A percentile compares a stretch with the other conserved stretches of the same genome.
phyloP scores from a whole-genome alignment of 2,888 invertebrate species.

The Diplazon laetatorius region DNA sequence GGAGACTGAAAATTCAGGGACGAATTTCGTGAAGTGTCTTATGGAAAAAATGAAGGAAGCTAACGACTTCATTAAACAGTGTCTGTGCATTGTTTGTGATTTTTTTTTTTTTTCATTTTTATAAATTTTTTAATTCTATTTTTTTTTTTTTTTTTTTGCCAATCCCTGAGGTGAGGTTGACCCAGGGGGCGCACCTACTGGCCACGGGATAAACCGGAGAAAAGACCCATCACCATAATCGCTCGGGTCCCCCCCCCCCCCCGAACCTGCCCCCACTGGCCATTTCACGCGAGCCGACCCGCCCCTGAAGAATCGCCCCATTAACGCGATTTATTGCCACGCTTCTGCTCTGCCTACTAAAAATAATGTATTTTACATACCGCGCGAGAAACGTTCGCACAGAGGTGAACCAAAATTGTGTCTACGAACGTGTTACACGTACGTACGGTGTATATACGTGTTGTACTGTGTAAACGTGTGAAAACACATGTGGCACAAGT shows the following conservation, averaged over 20 bases:
- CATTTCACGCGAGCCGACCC: constrained; percentile 58
- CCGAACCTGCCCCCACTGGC: constrained; percentile 20
- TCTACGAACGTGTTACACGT: too few relatives aligned
- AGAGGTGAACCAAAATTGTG: too few relatives aligned
- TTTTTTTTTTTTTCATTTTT: not conserved
- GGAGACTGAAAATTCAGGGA: not conserved
- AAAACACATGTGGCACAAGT: too few relatives aligned
- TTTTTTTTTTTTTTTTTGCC: not conserved
- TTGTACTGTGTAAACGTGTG: too few relatives aligned
- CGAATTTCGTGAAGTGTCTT: not conserved
- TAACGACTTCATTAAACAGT: not conserved
- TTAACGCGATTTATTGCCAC: constrained; percentile 77
- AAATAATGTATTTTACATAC: constrained; percentile 72
- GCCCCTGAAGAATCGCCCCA: constrained; percentile 77
- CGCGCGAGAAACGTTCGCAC: constrained; percentile 18
- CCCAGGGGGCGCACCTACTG: not conserved
- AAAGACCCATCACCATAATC: constrained; percentile 57
- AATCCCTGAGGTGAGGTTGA: constrained; percentile 7
- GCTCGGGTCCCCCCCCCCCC: constrained; percentile 25
- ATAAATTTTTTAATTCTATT: too few relatives aligned
- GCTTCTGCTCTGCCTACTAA: constrained; percentile 66
- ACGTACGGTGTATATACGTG: too few relatives aligned
- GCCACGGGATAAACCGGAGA: not conserved
- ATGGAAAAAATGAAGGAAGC: not conserved
- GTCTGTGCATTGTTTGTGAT: not conserved